A percentile compares a stretch with the other conserved stretches of the same genome.
Conservation (phyloP, 2,888 invertebrate genomes). For the Athripsodes cinereus region DNA sequence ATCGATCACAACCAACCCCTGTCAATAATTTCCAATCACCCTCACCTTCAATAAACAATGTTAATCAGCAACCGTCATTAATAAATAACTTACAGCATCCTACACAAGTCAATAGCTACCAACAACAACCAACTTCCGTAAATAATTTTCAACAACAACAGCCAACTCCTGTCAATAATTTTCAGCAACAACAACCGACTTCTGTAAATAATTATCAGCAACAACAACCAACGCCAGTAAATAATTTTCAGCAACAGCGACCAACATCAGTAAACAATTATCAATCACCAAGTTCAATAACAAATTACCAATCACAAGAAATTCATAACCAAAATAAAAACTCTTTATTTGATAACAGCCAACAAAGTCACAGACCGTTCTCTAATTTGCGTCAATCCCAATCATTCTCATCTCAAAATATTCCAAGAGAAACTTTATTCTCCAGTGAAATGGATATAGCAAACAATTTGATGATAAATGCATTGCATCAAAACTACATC, state of each 20-base stretch:
- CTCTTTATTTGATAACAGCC: neutral
- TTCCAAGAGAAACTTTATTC: constrained; percentile 10
- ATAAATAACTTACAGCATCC: too few species aligned
- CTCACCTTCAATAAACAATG: too few species aligned
- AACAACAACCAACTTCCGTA: neutral
- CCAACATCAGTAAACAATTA: neutral
- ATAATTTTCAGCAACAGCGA: constrained; percentile 1
- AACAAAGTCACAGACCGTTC: neutral
- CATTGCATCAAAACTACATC: constrained; percentile 3
- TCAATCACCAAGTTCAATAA: constrained; percentile 1
- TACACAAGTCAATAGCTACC: neutral
- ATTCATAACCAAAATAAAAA: neutral
- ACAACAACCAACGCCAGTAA: too few species aligned
- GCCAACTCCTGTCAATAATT: neutral
- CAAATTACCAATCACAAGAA: neutral
- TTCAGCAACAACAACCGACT: neutral
- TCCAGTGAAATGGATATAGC: constrained; percentile 35
- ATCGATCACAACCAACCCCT: neutral
- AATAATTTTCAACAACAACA: too few species aligned
- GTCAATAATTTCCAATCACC: too few species aligned
- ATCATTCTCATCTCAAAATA: neutral
- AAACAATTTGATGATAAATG: constrained; percentile 41
- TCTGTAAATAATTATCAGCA: too few species aligned
- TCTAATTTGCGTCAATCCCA: too few species aligned
- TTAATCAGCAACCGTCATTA: neutral